phyloP scores from a whole-genome alignment of 2,113 vertebrate species.

The Mesembrinibis cayennensis region DNA sequence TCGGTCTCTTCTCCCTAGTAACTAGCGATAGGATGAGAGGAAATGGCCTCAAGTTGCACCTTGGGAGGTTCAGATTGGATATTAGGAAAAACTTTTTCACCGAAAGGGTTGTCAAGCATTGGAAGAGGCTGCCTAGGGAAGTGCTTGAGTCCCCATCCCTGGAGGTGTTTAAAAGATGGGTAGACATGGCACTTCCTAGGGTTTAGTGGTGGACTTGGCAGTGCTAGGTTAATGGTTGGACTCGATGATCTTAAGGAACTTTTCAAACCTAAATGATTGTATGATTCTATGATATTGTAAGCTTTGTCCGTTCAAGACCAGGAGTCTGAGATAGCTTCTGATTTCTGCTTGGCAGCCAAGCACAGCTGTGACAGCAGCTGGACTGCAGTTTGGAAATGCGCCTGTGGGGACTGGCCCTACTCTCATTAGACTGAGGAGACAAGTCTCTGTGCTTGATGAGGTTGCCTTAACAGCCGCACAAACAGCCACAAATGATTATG shows the following conservation, averaged over 20 bases:
- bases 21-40: background rate
- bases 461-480: background rate
- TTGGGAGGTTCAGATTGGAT: background rate
- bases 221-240: background rate
- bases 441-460: background rate
- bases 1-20: background rate
- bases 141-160: background rate
- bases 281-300: background rate
- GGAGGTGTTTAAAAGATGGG: background rate
- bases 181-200: background rate
- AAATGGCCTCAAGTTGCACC: background rate
- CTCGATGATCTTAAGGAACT: background rate
- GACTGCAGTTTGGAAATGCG: background rate
- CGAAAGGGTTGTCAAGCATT: background rate
- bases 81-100: background rate
- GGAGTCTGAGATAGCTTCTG: background rate
- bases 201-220: background rate
- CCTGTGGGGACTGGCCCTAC: background rate
- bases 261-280: background rate
- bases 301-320: background rate
- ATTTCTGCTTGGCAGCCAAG: background rate
- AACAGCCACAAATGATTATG: background rate
- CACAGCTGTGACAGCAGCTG: background rate
- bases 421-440: background rate
- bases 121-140: background rate